Conservation (phyloP, 1,140 invertebrate genomes). For the Hesperophylax magnus region DNA sequence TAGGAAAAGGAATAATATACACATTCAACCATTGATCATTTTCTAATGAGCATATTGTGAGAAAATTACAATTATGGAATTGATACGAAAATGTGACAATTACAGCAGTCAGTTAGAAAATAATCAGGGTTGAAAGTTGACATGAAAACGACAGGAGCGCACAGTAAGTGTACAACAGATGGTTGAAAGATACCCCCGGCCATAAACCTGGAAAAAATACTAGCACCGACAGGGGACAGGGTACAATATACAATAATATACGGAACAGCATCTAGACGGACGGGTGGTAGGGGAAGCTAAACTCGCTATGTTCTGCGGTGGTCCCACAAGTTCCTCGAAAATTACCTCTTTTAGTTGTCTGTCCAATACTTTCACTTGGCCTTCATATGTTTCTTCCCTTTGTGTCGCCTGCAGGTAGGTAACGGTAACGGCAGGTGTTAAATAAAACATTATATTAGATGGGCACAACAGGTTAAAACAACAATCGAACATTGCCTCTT, state of each 20-base stretch:
- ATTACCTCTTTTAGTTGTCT: conserved; percentile 95
- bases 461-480: conserved; percentile 18
- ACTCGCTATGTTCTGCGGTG: conserved; percentile 54
- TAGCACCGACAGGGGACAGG: conserved; percentile 32
- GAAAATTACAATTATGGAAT: too few relatives aligned
- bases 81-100: too few relatives aligned
- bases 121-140: conserved; percentile 8
- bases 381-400: conserved; percentile 96
- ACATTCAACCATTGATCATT: conserved; percentile 26
- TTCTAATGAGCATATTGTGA: not conserved
- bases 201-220: conserved; percentile 41
- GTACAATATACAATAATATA: conserved; percentile 13
- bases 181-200: conserved; percentile 31
- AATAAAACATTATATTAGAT: conserved; percentile 57
- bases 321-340: not conserved
- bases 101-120: not conserved
- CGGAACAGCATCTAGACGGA: conserved; percentile 27
- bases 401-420: conserved; percentile 91
- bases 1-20: conserved; percentile 27
- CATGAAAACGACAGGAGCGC: conserved; percentile 23
- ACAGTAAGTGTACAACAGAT: conserved; percentile 20
- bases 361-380: conserved; percentile 93
- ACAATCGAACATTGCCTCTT: conserved; percentile 16
- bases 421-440: conserved; percentile 40
- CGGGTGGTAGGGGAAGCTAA: conserved; percentile 27